phyloP scores from a whole-genome alignment of 2,797 vertebrate genomes.

The Schizothorax lantsangensis region DNA sequence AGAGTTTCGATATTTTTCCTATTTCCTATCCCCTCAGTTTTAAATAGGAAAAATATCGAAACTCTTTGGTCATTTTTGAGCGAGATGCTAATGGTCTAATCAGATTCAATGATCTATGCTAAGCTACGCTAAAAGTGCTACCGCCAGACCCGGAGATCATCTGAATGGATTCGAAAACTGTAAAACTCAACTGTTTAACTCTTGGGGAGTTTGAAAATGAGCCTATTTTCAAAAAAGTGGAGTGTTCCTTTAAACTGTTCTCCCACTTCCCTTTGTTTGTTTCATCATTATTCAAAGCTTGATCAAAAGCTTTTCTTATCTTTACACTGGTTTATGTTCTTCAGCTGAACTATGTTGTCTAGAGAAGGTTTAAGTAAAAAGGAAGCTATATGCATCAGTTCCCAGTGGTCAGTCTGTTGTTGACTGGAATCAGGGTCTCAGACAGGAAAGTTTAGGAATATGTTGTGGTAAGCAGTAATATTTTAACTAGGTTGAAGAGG shows the following conservation, averaged over 20 bases:
- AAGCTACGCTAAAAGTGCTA: too few relatives aligned
- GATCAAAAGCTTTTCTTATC: conserved; percentile 68
- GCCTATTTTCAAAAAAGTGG: too few relatives aligned
- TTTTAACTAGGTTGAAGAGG: background rate
- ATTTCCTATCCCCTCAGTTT: too few relatives aligned
- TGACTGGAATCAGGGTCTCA: conserved; percentile 67
- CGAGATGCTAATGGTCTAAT: too few relatives aligned
- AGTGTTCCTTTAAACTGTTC: background rate
- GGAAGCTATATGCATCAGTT: background rate
- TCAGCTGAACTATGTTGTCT: background rate
- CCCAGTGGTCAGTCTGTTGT: background rate
- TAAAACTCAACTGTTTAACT: too few relatives aligned
- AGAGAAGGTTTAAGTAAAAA: background rate
- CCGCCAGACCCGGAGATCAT: too few relatives aligned
- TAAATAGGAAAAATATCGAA: too few relatives aligned
- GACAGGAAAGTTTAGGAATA: conserved; percentile 27
- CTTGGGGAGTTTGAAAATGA: too few relatives aligned
- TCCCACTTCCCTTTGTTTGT: conserved; percentile 57
- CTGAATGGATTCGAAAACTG: too few relatives aligned
- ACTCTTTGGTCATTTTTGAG: too few relatives aligned
- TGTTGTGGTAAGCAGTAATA: background rate
- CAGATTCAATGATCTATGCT: too few relatives aligned
- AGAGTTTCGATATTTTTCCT: too few relatives aligned
- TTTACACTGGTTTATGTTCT: background rate
- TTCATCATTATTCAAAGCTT: conserved; percentile 72